phyloP scores from a whole-genome alignment of 2,888 invertebrate genomes.

The Fissipunctia ypsillon region DNA sequence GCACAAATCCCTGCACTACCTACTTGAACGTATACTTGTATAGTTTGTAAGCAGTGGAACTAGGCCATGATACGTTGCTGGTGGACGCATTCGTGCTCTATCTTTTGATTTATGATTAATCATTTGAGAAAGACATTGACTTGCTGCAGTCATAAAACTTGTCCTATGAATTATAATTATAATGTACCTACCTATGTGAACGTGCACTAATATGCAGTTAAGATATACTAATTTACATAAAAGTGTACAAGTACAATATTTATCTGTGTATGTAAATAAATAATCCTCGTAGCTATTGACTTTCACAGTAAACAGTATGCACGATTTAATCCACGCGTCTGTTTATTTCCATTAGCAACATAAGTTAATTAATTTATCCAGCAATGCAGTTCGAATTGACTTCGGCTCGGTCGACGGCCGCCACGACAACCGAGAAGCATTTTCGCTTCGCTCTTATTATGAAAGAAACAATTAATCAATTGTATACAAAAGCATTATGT shows the following conservation, averaged over 20 bases:
- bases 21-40: too few species aligned
- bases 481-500: not conserved
- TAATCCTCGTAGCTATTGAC: constrained; percentile 24
- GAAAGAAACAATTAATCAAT: not conserved
- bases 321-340: not conserved
- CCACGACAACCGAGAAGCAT: not conserved
- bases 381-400: not conserved
- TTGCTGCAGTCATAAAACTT: not conserved
- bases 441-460: not conserved
- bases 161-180: not conserved
- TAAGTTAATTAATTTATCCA: constrained; percentile 2
- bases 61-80: too few species aligned
- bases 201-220: too few species aligned
- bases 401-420: not conserved
- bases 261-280: not conserved
- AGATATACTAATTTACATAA: constrained; percentile 25
- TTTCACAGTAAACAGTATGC: constrained; percentile 19
- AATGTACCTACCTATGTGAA: not conserved
- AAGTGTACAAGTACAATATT: not conserved
- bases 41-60: too few species aligned
- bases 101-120: not conserved
- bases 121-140: not conserved
- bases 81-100: not conserved
- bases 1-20: too few species aligned
- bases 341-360: not conserved